Base-by-base conservation (phyloP, 2,888 invertebrate genomes). In the Brenthis hecate region DNA sequence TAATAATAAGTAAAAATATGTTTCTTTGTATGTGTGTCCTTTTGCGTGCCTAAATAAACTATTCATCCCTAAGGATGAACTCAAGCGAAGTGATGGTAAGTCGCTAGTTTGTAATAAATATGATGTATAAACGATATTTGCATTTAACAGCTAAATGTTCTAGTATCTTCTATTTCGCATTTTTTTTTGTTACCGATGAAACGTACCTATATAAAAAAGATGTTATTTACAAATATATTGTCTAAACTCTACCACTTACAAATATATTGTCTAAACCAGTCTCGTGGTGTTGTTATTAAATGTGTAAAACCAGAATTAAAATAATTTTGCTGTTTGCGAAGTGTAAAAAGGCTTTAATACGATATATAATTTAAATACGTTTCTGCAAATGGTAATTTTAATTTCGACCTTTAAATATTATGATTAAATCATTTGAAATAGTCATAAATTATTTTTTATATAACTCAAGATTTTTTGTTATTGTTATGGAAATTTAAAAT, bases 211-310 rank as follows among this genome's bases (percentile, higher is more conserved):
- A 19, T 19, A 19, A 19, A 19, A 36, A 56, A 55, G 50, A 36
- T 6, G 19, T 36, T 43, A 28, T 13, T 54, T 36, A 58, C 32
- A 65, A 3, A 28, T 4, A 5, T 56, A 56, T 23, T 43, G 43
- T 48, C 56, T 43, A 11, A 36, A 43, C 6, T 16, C n/a, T 28
- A 57, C 36, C 36, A 19, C 19, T 54, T 36, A 58, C 32, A 65
- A 3, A 28, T 4, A 5, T 56, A 56, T 23, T 43, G 43, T 48
- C 51, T 43, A 36, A 64, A 68, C 68, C 68, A 54, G 68, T 68
- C 64, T 64, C 50, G 57, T 8, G 11, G 48, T 64, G n/a, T 23
- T 64, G 19, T 23, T 56, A 48, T 19, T 32, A 56, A 60, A 69
- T 50, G 19, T 23, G 51, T 36, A 28, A 56, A 55, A 56, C 28